phyloP scores from a whole-genome alignment of 2,797 vertebrate genomes.

The Galago senegalensis region DNA sequence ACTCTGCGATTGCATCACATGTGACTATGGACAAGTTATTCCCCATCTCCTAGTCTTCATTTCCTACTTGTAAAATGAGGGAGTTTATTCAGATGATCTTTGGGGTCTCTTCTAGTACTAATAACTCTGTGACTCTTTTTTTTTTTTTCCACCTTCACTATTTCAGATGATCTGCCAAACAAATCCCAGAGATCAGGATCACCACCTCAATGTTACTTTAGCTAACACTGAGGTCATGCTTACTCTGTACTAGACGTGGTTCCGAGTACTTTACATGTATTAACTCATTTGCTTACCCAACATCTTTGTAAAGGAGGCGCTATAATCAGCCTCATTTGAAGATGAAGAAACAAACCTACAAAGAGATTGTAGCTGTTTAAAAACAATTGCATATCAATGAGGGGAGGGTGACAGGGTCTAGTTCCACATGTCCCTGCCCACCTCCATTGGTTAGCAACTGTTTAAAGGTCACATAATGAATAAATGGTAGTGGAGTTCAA shows the following conservation, averaged over 20 bases:
- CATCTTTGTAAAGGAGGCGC: conserved; percentile 37
- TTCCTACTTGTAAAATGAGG: not conserved
- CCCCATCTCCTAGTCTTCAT: conserved; percentile 22
- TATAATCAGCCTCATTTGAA: conserved; percentile 49
- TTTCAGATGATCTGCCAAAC: conserved; percentile 53
- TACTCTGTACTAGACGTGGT: not conserved
- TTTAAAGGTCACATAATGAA: not conserved
- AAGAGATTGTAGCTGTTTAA: conserved; percentile 20
- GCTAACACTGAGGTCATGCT: not conserved
- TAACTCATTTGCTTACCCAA: conserved; percentile 48
- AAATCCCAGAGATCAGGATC: conserved; percentile 26
- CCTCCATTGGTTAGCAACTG: too few relatives aligned
- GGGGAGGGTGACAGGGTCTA: too few relatives aligned
- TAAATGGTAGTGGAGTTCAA: conserved; percentile 41
- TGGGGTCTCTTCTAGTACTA: not conserved
- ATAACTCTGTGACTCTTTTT: conserved; percentile 6
- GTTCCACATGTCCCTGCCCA: too few relatives aligned
- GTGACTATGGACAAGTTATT: not conserved
- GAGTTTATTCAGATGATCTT: conserved; percentile 22
- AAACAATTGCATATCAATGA: too few relatives aligned
- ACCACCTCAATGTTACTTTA: not conserved
- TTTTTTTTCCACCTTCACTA: not conserved
- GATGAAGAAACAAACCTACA: conserved; percentile 19
- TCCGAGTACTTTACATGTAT: conserved; percentile 1
- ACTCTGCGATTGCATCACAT: conserved; percentile 16